Percentiles rank a stretch among this genome's conserved stretches.
These are phyloP conservation scores for Amblyornis subalaris DNA, from an alignment of 2,113 vertebrate genomes.

Conservation along the genomic window DNA sequence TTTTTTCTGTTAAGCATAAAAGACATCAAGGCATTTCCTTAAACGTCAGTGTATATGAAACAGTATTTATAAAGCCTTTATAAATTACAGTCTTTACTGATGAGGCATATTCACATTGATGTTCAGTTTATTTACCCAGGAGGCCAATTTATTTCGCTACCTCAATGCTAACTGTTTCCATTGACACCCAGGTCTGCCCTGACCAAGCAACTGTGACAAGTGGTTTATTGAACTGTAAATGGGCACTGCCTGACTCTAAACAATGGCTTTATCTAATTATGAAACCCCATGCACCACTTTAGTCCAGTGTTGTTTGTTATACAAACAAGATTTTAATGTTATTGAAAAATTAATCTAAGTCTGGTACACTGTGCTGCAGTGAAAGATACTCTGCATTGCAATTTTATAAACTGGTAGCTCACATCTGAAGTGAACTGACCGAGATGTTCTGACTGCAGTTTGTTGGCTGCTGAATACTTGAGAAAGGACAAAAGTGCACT, in stretches of 20 bases:
- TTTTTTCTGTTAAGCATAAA: neutral
- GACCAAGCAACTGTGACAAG: conserved; percentile 83
- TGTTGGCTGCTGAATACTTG: neutral
- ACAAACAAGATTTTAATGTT: conserved; percentile 40
- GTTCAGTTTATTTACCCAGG: conserved; percentile 80
- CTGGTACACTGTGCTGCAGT: neutral
- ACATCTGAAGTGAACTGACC: neutral
- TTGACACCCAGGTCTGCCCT: conserved; percentile 79
- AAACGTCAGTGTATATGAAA: conserved; percentile 54
- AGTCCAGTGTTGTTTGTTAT: conserved; percentile 31
- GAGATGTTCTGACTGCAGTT: neutral
- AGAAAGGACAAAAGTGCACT: neutral
- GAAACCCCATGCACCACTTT: conserved; percentile 52
- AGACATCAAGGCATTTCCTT: conserved; percentile 46
- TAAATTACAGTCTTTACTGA: conserved; percentile 74
- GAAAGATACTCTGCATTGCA: neutral
- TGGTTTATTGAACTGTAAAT: conserved; percentile 85
- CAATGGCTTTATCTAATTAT: conserved; percentile 82
- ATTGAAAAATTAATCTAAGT: conserved; percentile 26
- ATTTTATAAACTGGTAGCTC: neutral
- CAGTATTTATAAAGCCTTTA: conserved; percentile 67
- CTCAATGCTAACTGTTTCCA: conserved; percentile 76
- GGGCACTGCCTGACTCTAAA: conserved; percentile 74
- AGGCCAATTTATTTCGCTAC: conserved; percentile 84
- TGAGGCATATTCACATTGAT: conserved; percentile 70